Percentiles rank a stretch among this genome's conserved stretches.
Conservation (phyloP, 2,888 invertebrate genomes). For the Lottia scabra region DNA sequence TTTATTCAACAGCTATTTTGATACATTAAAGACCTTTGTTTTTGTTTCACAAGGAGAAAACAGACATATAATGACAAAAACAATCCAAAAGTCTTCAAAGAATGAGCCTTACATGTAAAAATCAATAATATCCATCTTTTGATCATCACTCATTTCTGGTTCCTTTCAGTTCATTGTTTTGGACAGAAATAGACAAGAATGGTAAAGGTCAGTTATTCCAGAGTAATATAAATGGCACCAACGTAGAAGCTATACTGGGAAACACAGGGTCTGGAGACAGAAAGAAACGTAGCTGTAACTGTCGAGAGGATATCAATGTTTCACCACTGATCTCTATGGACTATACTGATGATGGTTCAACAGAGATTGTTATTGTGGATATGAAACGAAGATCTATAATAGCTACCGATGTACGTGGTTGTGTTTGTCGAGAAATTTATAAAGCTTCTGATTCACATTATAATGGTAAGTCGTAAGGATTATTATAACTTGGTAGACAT, state of each 20-base stretch:
- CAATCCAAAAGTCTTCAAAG: too few species aligned
- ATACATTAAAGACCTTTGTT: too few species aligned
- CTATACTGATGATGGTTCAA: constrained; percentile 72
- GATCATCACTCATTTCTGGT: too few species aligned
- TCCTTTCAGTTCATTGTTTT: constrained; percentile 48
- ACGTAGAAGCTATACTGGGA: constrained; percentile 23
- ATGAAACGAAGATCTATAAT: constrained; percentile 35
- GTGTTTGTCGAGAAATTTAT: constrained; percentile 40
- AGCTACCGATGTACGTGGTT: constrained; percentile 48
- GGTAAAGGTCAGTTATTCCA: constrained; percentile 26
- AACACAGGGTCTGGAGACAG: neutral
- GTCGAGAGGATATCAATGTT: constrained; percentile 72
- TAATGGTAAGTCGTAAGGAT: constrained; percentile 28
- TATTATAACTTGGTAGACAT: neutral
- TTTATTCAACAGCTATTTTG: too few species aligned
- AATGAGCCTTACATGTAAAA: too few species aligned
- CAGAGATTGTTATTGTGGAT: constrained; percentile 49
- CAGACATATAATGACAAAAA: too few species aligned
- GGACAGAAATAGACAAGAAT: constrained; percentile 44
- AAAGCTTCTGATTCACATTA: constrained; percentile 13
- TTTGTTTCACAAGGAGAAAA: too few species aligned
- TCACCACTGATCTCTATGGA: constrained; percentile 79
- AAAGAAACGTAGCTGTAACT: constrained; percentile 71
- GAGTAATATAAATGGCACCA: constrained; percentile 23
- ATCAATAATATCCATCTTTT: too few species aligned